phyloP scores from a whole-genome alignment of 2,888 invertebrate genomes.

The Linnaemya vulpina region DNA sequence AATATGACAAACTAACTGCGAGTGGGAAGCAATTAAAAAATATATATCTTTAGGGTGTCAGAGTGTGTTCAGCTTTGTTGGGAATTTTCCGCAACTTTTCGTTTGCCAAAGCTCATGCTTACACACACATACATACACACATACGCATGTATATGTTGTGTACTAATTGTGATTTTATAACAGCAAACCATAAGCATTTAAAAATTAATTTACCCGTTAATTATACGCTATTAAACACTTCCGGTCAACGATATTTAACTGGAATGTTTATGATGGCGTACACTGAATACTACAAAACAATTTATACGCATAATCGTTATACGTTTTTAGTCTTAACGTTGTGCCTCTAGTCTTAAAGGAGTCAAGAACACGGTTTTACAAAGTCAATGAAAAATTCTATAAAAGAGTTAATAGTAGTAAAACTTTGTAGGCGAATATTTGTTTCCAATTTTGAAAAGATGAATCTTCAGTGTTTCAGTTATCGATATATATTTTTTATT shows the following conservation, averaged over 20 bases:
- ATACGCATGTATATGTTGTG: background rate
- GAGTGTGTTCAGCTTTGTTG: too few relatives aligned
- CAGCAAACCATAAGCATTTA: background rate
- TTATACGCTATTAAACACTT: background rate
- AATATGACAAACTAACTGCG: constrained; percentile 3
- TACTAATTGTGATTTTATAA: background rate
- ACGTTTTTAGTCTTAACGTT: background rate
- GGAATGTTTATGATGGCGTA: background rate
- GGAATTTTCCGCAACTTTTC: background rate
- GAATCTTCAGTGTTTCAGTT: too few relatives aligned
- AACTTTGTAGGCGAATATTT: too few relatives aligned
- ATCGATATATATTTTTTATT: too few relatives aligned
- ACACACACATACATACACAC: background rate
- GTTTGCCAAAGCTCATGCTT: background rate
- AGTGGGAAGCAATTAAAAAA: constrained; percentile 17
- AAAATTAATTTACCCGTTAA: background rate
- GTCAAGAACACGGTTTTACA: too few relatives aligned
- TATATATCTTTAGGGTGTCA: background rate
- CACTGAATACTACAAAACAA: background rate
- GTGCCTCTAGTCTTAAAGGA: too few relatives aligned
- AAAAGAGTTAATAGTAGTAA: too few relatives aligned
- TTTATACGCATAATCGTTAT: background rate
- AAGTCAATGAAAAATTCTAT: too few relatives aligned
- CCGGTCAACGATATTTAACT: background rate
- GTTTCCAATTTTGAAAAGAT: too few relatives aligned